Evolutionary conservation across 2,797 vertebrate species (phyloP), one percentile per base, ranked within the genome.

Genomic region (Psittacula derbiana): DNA sequence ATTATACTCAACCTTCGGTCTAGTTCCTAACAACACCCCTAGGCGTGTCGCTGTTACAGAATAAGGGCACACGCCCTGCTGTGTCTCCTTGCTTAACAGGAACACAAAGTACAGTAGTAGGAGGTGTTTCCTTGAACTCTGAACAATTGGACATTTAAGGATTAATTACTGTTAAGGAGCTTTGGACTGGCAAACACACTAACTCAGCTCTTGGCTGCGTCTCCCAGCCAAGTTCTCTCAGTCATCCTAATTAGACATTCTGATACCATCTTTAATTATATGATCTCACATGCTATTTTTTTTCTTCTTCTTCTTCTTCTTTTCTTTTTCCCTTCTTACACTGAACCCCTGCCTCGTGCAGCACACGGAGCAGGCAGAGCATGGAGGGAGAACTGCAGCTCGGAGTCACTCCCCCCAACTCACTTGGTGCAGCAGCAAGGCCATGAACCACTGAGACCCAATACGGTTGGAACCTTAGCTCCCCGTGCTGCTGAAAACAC

Each of bases 81-180:
- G 97, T 97, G 96, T 97, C 95, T 98, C 97, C 97, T 97, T 97
- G 97, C 97, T 95, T 94, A 98, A 98, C 98, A 97, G 97, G 98
- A 98, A 98, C 97, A 97, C 91, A 95, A 91, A 97, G 94, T 97
- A 97, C 93, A 94, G 96, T 97, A 96, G 95, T 52, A 88, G 95
- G 95, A 81, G 88, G 96, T 66, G 85, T 97, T 97, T 97, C 97
- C 97, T 97, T 97, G 97, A 97, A 97, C 97, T 97, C 97, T 93
- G 95, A 97, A 98, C 97, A 97, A 97, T 97, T 96, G 96, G 96
- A 96, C 96, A 95, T 94, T 86, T 95, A 93, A 95, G 95, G 96
- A 95, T 96, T 96, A 95, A 96, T 96, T 96, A 97, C 96, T 96
- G 95, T 95, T 95, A 96, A 96, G 91, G 95, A 96, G 96, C 91